Percentiles rank a stretch among this genome's conserved stretches.
phyloP scores from a whole-genome alignment of 2,888 invertebrate genomes.

The Calliphora vomitoria region DNA sequence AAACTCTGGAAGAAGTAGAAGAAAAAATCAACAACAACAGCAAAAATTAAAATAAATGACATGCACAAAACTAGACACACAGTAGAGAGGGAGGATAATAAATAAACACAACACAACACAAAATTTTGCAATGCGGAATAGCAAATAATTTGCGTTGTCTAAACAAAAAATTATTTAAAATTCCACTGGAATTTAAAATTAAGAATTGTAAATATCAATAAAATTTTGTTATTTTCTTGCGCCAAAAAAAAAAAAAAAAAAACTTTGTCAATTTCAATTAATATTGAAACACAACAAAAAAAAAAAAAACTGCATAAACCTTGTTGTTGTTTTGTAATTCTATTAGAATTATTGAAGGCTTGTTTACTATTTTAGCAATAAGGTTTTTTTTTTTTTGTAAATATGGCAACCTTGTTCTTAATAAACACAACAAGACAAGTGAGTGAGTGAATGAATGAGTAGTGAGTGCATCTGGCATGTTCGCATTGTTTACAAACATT shows the following conservation, averaged over 20 bases:
- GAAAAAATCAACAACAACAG: neutral
- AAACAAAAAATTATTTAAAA: neutral
- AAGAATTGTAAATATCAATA: neutral
- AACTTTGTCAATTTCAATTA: neutral
- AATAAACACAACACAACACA: neutral
- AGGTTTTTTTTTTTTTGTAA: slow-evolving; percentile 16
- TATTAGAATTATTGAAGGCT: slow-evolving; percentile 26
- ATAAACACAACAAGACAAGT: neutral
- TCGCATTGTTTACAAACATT: slow-evolving; percentile 26
- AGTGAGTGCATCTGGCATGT: slow-evolving; percentile 8
- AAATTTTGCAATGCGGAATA: neutral
- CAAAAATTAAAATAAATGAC: slow-evolving; percentile 2
- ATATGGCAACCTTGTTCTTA: slow-evolving; percentile 57
- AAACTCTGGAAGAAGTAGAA: slow-evolving; percentile 16
- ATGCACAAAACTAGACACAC: neutral
- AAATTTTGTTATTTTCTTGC: neutral
- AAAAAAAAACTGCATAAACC: neutral
- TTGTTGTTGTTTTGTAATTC: slow-evolving; percentile 23
- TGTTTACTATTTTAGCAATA: slow-evolving; percentile 18
- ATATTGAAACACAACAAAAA: neutral
- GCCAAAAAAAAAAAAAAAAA: neutral
- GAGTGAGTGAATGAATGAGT: slow-evolving; percentile 2
- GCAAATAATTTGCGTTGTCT: neutral
- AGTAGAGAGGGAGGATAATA: neutral
- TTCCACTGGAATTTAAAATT: neutral